These are phyloP conservation scores for Thinocorus orbignyianus DNA, from an alignment of 2,113 vertebrate species.

Conservation along the genomic window DNA sequence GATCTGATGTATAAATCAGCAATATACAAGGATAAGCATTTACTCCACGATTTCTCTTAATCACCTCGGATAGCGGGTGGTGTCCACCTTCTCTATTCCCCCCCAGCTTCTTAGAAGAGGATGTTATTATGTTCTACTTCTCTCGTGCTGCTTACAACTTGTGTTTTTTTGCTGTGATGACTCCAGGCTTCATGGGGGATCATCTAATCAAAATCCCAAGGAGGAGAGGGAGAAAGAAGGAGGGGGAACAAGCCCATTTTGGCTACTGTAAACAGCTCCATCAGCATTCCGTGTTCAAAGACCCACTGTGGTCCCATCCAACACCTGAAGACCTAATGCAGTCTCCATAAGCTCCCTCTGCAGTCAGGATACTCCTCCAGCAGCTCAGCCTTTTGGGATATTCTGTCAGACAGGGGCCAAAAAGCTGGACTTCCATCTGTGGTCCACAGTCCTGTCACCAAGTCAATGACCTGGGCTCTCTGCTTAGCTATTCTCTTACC, in stretches of 20 bases:
- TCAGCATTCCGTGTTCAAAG: neutral
- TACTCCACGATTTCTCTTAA: neutral
- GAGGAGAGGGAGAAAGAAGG: neutral
- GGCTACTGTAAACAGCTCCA: neutral
- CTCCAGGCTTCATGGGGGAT: neutral
- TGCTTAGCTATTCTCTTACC: neutral
- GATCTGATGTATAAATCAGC: conserved; percentile 7
- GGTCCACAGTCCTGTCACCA: neutral
- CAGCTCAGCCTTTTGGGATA: neutral
- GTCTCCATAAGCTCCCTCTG: neutral
- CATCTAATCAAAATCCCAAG: neutral
- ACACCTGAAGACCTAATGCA: neutral
- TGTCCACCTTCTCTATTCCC: no score
- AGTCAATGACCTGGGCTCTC: neutral
- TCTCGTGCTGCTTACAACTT: neutral
- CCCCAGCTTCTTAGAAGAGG: neutral
- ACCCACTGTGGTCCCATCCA: neutral
- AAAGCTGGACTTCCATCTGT: neutral
- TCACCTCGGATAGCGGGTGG: accelerated
- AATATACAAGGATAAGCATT: neutral
- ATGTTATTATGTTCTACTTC: neutral
- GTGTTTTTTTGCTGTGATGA: neutral
- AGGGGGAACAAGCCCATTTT: neutral
- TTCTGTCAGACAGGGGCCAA: neutral
- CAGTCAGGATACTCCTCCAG: neutral